These are phyloP conservation scores for Eupsilia transversa DNA, from an alignment of 2,888 invertebrate species.

Conservation along the genomic window DNA sequence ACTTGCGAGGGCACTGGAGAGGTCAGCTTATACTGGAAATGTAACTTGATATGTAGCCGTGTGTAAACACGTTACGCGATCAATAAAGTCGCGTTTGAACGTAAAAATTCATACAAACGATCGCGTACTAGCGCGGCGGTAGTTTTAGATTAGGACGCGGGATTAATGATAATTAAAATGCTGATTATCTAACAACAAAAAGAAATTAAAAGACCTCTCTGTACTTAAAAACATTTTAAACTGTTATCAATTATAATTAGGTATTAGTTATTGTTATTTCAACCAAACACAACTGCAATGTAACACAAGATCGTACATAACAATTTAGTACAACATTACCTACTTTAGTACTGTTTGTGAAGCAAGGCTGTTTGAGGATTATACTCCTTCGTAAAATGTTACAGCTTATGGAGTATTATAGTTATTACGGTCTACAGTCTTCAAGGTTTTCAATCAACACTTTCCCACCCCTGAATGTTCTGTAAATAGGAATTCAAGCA, in stretches of 20 bases:
- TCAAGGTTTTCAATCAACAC: constrained; percentile 3
- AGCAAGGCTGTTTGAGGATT: not conserved
- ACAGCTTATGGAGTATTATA: not conserved
- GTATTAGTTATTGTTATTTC: not conserved
- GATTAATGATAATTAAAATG: not conserved
- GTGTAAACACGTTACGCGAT: too few relatives aligned
- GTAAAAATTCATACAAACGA: not conserved
- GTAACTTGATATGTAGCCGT: too few relatives aligned
- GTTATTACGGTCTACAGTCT: not conserved
- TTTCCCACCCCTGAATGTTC: not conserved
- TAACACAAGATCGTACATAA: not conserved
- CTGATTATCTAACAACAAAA: not conserved
- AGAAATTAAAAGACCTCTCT: not conserved
- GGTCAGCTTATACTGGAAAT: too few relatives aligned
- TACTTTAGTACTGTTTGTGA: not conserved
- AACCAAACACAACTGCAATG: not conserved
- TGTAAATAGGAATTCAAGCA: not conserved
- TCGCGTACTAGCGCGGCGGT: not conserved
- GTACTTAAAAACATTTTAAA: not conserved
- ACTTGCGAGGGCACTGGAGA: too few relatives aligned
- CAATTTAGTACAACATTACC: not conserved
- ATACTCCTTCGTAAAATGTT: constrained; percentile 14
- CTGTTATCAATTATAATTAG: not conserved
- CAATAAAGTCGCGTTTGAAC: not conserved
- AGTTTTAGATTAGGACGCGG: not conserved